Base-by-base conservation (phyloP, 2,888 invertebrate species). In the Tuberolachnus salignus region DNA sequence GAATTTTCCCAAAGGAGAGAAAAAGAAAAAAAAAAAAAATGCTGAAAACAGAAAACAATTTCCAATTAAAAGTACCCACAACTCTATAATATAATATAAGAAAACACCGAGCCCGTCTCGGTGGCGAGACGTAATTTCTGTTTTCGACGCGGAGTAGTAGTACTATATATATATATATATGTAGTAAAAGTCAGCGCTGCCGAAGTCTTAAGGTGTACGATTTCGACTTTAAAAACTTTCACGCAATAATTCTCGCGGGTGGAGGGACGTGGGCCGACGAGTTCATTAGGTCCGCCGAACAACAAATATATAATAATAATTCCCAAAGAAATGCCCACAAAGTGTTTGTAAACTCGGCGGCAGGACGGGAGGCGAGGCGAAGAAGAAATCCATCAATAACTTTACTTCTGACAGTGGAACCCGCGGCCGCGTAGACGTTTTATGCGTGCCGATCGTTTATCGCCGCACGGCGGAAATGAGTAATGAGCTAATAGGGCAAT, bases 311-410 rank as follows among this genome's bases (percentile, higher is more conserved):
- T 44, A 14, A 11, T 59, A 71, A 19, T 16, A 46, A n/a, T n/a
- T n/a, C n/a, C n/a, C n/a, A n/a, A 23, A 71, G 46, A 72, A 6
- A 26, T 44, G 1, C 49, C 9, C 49, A n/a, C n/a, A 14, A 26
- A 26, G 72, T 61, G 34, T 71, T 72, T 19, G 72, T 34, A 72
- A 72, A 61, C 19, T 19, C 49, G 49, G 1, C 1, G 49, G 8
- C 9, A 26, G 26, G 26, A 13, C n/a, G 64, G 9, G n/a, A 19
- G 49, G 11, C 4, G 44, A 13, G 53, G 51, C 11, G 51, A 67
- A 11, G 49, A 16, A 49, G 42, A 63, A 63, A 73, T 73, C 63
- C 63, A 73, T 73, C 73, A 73, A 73, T 73, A 73, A 73, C 63
- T 3, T 53, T 42, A 73, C 63, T 3, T 53, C 51, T 21, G 63